phyloP scores from a whole-genome alignment of 2,113 vertebrate genomes.

The Percina caprodes region DNA sequence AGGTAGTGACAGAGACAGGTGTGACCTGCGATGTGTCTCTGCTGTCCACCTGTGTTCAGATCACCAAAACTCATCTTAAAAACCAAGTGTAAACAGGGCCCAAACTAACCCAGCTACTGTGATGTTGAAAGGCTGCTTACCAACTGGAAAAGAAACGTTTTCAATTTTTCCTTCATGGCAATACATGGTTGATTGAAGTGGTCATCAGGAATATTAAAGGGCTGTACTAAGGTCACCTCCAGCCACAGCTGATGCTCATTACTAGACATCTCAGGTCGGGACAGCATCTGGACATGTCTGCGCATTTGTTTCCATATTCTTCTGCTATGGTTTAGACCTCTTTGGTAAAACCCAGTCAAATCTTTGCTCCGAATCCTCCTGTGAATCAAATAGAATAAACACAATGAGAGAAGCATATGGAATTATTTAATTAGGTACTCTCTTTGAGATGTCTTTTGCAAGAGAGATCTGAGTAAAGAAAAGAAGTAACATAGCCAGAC shows the following conservation, averaged over 20 bases:
- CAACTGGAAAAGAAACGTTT: background rate
- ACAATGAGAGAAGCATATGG: background rate
- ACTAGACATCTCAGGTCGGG: background rate
- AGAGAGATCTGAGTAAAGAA: too few species aligned
- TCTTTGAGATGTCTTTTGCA: background rate
- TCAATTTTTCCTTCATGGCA: background rate
- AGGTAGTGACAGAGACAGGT: too few species aligned
- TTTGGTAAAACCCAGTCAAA: background rate
- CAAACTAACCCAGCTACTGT: background rate
- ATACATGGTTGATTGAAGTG: background rate
- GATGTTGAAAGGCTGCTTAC: constrained; percentile 1
- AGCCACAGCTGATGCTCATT: background rate
- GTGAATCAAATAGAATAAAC: background rate
- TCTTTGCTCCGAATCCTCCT: background rate
- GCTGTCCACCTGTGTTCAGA: too few species aligned
- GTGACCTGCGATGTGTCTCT: too few species aligned
- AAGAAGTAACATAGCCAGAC: background rate
- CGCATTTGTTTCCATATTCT: background rate
- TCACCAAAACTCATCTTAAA: too few species aligned
- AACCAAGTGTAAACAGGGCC: too few species aligned
- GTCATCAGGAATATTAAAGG: background rate
- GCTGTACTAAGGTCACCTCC: background rate
- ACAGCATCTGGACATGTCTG: background rate
- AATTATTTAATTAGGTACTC: background rate
- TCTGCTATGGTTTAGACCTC: background rate